Conservation (phyloP, 2,888 invertebrate genomes). For the Emmelina monodactyla region DNA sequence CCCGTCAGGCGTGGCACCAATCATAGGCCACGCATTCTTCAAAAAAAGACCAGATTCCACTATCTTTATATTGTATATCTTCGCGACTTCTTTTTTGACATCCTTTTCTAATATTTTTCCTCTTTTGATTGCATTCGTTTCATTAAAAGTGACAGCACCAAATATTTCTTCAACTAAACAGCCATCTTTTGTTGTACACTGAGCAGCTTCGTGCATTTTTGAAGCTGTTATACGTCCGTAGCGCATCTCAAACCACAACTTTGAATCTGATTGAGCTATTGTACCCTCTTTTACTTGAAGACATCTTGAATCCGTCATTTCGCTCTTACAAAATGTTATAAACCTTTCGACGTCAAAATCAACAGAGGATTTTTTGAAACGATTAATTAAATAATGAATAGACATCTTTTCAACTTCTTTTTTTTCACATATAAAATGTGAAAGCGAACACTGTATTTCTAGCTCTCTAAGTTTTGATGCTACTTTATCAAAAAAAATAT, state of each 20-base stretch:
- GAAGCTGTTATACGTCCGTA: conserved; percentile 15
- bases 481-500: background rate
- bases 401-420: too few relatives aligned
- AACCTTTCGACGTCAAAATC: too few relatives aligned
- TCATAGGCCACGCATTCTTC: conserved; percentile 5
- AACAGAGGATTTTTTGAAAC: too few relatives aligned
- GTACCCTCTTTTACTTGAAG: too few relatives aligned
- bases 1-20: conserved; percentile 13
- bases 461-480: background rate
- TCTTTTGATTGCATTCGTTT: conserved; percentile 11
- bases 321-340: background rate
- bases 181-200: conserved; percentile 10
- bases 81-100: too few relatives aligned
- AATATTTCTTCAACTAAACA: conserved; percentile 10
- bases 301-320: too few relatives aligned
- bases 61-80: conserved; percentile 6
- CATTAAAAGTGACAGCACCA: too few relatives aligned
- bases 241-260: conserved; percentile 14
- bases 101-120: conserved; percentile 10
- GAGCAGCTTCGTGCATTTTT: conserved; percentile 11
- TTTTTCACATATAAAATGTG: too few relatives aligned
- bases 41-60: conserved; percentile 9
- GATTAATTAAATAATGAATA: too few relatives aligned
- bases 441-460: conserved; percentile 1
- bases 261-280: too few relatives aligned